phyloP scores from a whole-genome alignment of 2,888 invertebrate species.

The Sminthurinus aureus region DNA sequence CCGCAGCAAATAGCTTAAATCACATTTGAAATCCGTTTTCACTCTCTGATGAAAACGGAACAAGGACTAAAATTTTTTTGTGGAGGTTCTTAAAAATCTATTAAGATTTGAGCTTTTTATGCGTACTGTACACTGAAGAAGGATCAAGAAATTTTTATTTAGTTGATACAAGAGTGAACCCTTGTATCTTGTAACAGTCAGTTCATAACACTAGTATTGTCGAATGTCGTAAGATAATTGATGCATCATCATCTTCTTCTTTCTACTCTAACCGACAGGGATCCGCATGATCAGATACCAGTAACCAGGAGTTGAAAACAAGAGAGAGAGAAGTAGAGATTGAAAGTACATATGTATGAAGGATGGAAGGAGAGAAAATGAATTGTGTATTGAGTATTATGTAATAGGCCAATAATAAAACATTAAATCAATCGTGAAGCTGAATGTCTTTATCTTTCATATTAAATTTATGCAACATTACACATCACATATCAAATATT shows the following conservation, averaged over 20 bases:
- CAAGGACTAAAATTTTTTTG: constrained; percentile 5
- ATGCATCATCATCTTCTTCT: constrained; percentile 41
- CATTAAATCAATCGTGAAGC: constrained; percentile 11
- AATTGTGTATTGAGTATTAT: neutral
- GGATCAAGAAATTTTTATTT: too few relatives aligned
- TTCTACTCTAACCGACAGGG: constrained; percentile 34
- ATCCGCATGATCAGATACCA: constrained; percentile 39
- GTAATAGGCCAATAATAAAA: constrained; percentile 27
- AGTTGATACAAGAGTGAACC: too few relatives aligned
- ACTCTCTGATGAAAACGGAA: neutral
- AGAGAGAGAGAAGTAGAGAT: constrained; percentile 22
- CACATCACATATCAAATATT: too few relatives aligned
- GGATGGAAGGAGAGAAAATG: neutral
- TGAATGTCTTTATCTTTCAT: neutral
- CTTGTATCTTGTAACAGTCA: neutral
- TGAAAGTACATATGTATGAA: neutral
- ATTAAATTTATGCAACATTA: too few relatives aligned
- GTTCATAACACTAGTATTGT: neutral
- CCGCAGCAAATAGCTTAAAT: too few relatives aligned
- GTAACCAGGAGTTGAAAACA: neutral
- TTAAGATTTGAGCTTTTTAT: neutral
- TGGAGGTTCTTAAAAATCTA: constrained; percentile 32
- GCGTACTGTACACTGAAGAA: neutral
- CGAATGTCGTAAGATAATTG: constrained; percentile 26
- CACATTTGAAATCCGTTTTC: too few relatives aligned